phyloP scores from a whole-genome alignment of 2,888 invertebrate genomes.

The Stenoptilia bipunctidactyla region DNA sequence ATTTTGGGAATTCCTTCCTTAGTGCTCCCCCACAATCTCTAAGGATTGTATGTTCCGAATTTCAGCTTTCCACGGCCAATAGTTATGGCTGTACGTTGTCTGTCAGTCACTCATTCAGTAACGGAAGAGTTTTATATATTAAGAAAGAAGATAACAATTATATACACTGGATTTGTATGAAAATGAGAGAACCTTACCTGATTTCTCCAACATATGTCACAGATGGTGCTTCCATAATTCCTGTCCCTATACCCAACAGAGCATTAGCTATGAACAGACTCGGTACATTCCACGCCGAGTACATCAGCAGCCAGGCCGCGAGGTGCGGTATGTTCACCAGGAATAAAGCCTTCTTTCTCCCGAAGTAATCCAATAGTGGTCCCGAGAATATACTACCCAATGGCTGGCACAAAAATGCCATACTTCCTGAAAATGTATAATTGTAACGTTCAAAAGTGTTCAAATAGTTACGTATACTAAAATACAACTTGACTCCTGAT shows the following conservation, averaged over 20 bases:
- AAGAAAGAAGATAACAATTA: too few relatives aligned
- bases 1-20: too few relatives aligned
- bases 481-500: too few relatives aligned
- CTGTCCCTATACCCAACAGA: slow-evolving; percentile 67
- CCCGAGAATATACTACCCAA: slow-evolving; percentile 71
- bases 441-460: too few relatives aligned
- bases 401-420: slow-evolving; percentile 70
- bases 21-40: too few relatives aligned
- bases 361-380: slow-evolving; percentile 63
- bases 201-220: slow-evolving; percentile 75
- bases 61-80: too few relatives aligned
- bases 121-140: too few relatives aligned
- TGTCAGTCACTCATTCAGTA: too few relatives aligned
- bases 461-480: too few relatives aligned
- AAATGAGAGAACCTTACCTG: slow-evolving; percentile 34
- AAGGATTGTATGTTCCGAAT: too few relatives aligned
- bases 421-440: too few relatives aligned
- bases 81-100: too few relatives aligned
- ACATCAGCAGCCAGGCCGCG: slow-evolving; percentile 69
- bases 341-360: slow-evolving; percentile 66
- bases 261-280: slow-evolving; percentile 62
- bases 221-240: slow-evolving; percentile 73
- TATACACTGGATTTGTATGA: not conserved
- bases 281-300: slow-evolving; percentile 56
- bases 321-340: slow-evolving; percentile 71